phyloP scores from a whole-genome alignment of 2,888 invertebrate genomes.

The Hypomecis atomaria region DNA sequence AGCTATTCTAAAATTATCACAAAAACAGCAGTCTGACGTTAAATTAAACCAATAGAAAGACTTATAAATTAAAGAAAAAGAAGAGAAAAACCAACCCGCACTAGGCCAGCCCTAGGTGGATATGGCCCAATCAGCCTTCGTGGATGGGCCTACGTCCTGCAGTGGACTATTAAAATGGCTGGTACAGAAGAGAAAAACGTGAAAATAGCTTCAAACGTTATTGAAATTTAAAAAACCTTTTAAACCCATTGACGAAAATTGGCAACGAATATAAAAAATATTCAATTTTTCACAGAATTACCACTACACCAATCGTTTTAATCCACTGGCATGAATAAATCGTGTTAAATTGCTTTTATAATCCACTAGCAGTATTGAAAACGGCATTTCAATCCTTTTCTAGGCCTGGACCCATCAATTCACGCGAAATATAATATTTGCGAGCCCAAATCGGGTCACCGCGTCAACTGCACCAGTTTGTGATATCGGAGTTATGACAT shows the following conservation, averaged over 20 bases:
- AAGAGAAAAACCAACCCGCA: too few species aligned
- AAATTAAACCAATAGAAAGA: too few species aligned
- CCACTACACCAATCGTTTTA: background rate
- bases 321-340: conserved; percentile 2
- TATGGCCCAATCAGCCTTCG: too few species aligned
- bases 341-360: conserved; percentile 11
- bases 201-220: too few species aligned
- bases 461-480: conserved; percentile 12
- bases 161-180: too few species aligned
- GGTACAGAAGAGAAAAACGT: too few species aligned
- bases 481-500: conserved; percentile 1
- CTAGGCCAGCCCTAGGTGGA: too few species aligned
- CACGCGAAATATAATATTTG: conserved; percentile 15
- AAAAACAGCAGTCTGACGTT: too few species aligned
- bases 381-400: conserved; percentile 1
- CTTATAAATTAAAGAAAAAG: too few species aligned
- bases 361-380: conserved; percentile 5
- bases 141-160: too few species aligned
- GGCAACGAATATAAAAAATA: background rate
- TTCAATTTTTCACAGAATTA: background rate
- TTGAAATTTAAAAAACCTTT: background rate
- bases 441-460: conserved; percentile 23
- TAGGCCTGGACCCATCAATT: conserved; percentile 12
- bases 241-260: background rate
- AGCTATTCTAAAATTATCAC: too few species aligned